Percentiles rank a stretch among this genome's conserved stretches.
Conservation (phyloP, 1,140 invertebrate species). For the Yoshiicerus persimilis region DNA sequence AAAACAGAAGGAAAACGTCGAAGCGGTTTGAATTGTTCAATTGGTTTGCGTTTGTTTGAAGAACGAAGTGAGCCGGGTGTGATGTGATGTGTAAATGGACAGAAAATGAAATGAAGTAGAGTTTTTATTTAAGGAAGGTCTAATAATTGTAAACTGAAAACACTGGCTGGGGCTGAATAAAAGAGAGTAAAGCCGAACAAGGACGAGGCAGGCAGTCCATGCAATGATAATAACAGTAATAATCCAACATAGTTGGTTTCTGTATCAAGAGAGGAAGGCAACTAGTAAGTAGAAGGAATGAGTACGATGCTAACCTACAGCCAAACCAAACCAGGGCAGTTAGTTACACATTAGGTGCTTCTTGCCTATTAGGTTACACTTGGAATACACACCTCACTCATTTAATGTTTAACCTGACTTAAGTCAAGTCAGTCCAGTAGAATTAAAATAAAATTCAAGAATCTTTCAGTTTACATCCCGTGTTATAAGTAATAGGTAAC, state of each 20-base stretch:
- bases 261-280: slow-evolving; percentile 16
- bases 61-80: not conserved
- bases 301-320: not conserved
- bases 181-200: slow-evolving; percentile 3
- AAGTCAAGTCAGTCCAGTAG: not conserved
- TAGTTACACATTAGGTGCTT: slow-evolving; percentile 19
- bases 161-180: not conserved
- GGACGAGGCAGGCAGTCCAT: slow-evolving; percentile 19
- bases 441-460: slow-evolving; percentile 6
- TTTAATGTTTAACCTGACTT: not conserved
- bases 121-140: not conserved
- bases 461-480: not conserved
- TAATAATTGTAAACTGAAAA: not conserved
- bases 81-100: slow-evolving; percentile 7
- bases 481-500: not conserved
- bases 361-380: slow-evolving; percentile 19
- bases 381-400: not conserved
- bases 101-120: not conserved
- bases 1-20: too few relatives aligned
- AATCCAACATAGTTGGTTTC: slow-evolving; percentile 20
- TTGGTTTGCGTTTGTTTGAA: not conserved
- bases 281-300: not conserved
- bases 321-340: not conserved
- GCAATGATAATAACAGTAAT: slow-evolving; percentile 23
- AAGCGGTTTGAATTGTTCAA: too few relatives aligned